Percentiles rank a stretch among this genome's conserved stretches.
These are phyloP conservation scores for Perizoma flavofasciatum DNA, from an alignment of 2,888 invertebrate genomes.

Conservation along the genomic window DNA sequence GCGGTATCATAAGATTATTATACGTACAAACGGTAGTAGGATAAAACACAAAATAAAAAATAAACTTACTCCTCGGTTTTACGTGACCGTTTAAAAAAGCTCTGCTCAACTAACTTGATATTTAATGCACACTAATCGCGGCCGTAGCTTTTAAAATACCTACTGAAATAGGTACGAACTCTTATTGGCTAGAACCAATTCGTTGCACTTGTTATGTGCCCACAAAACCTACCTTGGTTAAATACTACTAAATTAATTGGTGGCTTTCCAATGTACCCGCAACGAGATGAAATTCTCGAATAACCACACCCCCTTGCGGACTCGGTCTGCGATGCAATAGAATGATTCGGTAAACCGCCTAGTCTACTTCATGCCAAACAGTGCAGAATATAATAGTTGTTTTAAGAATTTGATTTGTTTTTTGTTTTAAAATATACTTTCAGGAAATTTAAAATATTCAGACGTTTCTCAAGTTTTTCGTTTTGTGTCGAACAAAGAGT, in stretches of 20 bases:
- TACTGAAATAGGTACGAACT: too few species aligned
- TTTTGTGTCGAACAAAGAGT: constrained; percentile 36
- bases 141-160: too few species aligned
- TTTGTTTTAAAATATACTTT: too few species aligned
- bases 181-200: too few species aligned
- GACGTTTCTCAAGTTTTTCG: constrained; percentile 19
- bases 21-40: too few species aligned
- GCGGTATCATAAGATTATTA: not conserved
- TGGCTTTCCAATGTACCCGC: constrained; percentile 16
- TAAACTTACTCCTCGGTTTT: too few species aligned
- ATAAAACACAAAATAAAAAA: too few species aligned
- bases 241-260: constrained; percentile 22
- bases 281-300: constrained; percentile 20
- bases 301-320: constrained; percentile 7
- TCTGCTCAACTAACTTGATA: too few species aligned
- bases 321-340: constrained; percentile 15
- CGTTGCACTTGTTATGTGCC: not conserved
- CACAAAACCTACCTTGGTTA: constrained; percentile 11
- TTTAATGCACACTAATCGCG: not conserved
- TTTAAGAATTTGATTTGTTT: constrained; percentile 7
- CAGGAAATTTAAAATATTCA: constrained; percentile 19
- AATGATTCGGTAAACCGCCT: constrained; percentile 19
- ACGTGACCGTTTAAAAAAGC: too few species aligned
- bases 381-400: too few species aligned
- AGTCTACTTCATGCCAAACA: constrained; percentile 3